phyloP scores from a whole-genome alignment of 2,113 vertebrate species.

The Anser brachyrhynchus region DNA sequence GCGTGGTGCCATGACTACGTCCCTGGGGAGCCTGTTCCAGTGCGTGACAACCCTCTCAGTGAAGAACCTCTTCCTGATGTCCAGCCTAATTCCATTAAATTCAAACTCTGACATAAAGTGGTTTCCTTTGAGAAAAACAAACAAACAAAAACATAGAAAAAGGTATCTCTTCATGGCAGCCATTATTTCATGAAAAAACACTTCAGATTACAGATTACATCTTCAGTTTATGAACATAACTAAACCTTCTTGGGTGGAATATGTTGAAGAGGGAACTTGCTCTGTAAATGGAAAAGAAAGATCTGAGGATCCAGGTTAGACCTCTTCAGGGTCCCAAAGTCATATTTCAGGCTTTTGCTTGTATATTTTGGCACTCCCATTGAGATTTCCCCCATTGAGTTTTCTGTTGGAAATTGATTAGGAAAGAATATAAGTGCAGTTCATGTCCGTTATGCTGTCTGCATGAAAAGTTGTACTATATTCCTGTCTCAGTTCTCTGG shows the following conservation, averaged over 20 bases:
- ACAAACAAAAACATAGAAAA: neutral
- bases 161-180: neutral
- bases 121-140: neutral
- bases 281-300: neutral
- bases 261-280: accelerated
- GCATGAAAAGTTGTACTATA: neutral
- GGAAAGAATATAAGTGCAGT: neutral
- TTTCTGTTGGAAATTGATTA: neutral
- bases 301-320: neutral
- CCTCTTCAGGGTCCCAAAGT: neutral
- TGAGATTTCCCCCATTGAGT: neutral
- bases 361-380: neutral
- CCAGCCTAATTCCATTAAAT: neutral
- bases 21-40: too few relatives aligned
- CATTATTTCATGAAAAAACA: neutral
- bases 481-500: neutral
- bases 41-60: too few relatives aligned
- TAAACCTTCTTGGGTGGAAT: neutral
- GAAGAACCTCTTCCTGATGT: too few relatives aligned
- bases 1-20: too few relatives aligned
- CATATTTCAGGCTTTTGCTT: neutral
- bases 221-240: neutral
- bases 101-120: neutral
- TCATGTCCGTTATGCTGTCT: neutral
- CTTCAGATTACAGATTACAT: neutral